phyloP scores from a whole-genome alignment of 2,888 invertebrate species.

The Frankliniella intonsa region DNA sequence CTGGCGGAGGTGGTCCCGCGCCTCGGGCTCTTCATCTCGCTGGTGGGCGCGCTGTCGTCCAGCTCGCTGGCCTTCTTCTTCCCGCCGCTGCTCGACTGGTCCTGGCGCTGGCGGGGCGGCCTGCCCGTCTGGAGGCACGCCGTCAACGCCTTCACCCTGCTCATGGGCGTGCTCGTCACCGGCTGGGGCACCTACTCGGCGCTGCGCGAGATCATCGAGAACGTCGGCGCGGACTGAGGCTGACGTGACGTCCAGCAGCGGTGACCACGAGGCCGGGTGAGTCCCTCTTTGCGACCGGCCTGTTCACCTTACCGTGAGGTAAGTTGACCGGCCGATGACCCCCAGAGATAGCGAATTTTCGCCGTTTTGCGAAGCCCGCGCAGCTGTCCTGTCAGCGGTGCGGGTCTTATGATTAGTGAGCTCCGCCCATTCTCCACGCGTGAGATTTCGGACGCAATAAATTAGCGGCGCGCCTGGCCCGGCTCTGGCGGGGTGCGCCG shows the following conservation, averaged over 20 bases:
- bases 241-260: too few species aligned
- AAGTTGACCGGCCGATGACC: too few species aligned
- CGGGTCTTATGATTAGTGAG: not conserved
- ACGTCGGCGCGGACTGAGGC: too few species aligned
- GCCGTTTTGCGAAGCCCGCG: too few species aligned
- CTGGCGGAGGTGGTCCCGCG: slow-evolving; percentile 83
- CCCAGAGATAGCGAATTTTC: too few species aligned
- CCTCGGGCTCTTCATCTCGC: slow-evolving; percentile 79
- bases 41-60: slow-evolving; percentile 87
- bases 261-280: not conserved
- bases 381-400: too few species aligned
- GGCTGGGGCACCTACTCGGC: slow-evolving; percentile 72
- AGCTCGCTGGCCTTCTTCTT: slow-evolving; percentile 81
- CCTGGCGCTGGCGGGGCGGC: slow-evolving; percentile 59
- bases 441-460: not conserved
- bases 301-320: too few species aligned
- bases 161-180: slow-evolving; percentile 65
- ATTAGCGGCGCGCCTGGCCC: not conserved
- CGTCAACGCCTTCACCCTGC: slow-evolving; percentile 62
- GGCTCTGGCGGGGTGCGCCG: not conserved
- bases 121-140: slow-evolving; percentile 46
- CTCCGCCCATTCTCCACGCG: not conserved
- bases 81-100: slow-evolving; percentile 80
- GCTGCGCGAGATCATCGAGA: slow-evolving; percentile 54
- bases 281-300: not conserved